Conservation (phyloP, 2,797 vertebrate species). For the Columba guinea region DNA sequence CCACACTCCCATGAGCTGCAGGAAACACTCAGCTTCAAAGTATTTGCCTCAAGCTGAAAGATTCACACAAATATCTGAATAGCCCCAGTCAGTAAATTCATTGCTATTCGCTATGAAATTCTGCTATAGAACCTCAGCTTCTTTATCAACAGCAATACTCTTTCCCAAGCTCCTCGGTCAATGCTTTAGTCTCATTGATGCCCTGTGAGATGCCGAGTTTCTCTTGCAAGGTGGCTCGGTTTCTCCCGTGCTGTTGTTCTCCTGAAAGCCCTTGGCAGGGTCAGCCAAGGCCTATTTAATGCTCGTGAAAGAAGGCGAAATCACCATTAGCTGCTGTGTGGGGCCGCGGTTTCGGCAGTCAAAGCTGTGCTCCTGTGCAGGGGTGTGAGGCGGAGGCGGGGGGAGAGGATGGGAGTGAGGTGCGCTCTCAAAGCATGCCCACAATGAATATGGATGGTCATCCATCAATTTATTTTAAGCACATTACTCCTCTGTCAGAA, state of each 20-base stretch:
- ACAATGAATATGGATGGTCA: constrained; percentile 72
- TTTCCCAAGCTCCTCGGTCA: constrained; percentile 47
- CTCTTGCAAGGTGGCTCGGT: constrained; percentile 15
- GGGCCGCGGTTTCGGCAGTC: background rate
- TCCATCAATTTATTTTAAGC: constrained; percentile 80
- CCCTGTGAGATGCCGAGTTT: constrained; percentile 24
- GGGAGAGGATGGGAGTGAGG: constrained; percentile 10
- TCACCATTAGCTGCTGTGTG: constrained; percentile 34
- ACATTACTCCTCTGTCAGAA: constrained; percentile 72
- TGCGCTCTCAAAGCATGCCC: constrained; percentile 38
- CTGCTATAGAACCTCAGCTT: constrained; percentile 11
- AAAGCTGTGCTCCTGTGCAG: constrained; percentile 29
- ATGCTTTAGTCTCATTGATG: constrained; percentile 33
- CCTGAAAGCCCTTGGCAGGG: constrained; percentile 37
- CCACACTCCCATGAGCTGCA: constrained; percentile 35
- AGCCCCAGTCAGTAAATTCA: background rate
- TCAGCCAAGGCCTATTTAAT: constrained; percentile 50
- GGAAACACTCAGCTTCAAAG: constrained; percentile 57
- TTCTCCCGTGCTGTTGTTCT: constrained; percentile 40
- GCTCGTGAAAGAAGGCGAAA: constrained; percentile 29
- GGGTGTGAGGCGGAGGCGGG: background rate
- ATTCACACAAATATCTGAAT: constrained; percentile 38
- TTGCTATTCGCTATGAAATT: constrained; percentile 23
- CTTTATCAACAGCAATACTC: background rate
- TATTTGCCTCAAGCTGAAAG: constrained; percentile 57